These are phyloP conservation scores for Takifugu bimaculatus DNA, from an alignment of 2,113 vertebrate genomes.

Conservation along the genomic window DNA sequence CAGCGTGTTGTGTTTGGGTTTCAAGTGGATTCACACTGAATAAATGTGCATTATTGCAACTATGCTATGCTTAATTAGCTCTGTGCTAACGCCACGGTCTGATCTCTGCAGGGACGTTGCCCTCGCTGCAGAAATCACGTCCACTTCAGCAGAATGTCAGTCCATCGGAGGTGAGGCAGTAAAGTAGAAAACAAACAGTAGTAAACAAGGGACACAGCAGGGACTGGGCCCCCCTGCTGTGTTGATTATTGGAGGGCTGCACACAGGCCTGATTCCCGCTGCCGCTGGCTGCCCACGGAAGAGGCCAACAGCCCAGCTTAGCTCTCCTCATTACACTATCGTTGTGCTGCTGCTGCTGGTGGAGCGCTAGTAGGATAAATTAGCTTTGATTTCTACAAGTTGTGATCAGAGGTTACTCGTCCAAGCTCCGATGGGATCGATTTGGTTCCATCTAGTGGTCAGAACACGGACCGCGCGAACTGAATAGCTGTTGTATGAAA, in stretches of 20 bases:
- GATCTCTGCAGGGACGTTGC: no score
- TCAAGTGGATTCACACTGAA: background rate
- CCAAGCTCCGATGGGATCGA: no score
- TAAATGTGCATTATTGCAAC: background rate
- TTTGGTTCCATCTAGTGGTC: no score
- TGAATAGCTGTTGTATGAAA: no score
- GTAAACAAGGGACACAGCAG: conserved; percentile 65
- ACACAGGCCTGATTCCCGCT: conserved; percentile 48
- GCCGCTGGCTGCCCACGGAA: conserved; percentile 46
- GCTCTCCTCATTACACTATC: conserved; percentile 32
- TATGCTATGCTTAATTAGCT: no score
- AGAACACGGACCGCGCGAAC: no score
- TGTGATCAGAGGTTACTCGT: background rate
- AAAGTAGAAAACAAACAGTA: conserved; percentile 58
- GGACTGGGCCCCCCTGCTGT: conserved; percentile 50
- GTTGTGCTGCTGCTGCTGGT: background rate
- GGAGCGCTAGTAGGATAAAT: background rate
- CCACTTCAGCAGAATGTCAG: conserved; percentile 23
- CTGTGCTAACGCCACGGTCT: no score
- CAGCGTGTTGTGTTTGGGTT: background rate
- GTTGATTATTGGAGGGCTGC: conserved; percentile 69
- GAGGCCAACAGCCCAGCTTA: conserved; percentile 46
- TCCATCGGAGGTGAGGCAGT: conserved; percentile 47
- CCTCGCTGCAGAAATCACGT: background rate
- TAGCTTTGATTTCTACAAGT: background rate